A percentile compares a stretch with the other conserved stretches of the same genome.
phyloP scores from a whole-genome alignment of 2,888 invertebrate species.

The Creontiades dilutus region DNA sequence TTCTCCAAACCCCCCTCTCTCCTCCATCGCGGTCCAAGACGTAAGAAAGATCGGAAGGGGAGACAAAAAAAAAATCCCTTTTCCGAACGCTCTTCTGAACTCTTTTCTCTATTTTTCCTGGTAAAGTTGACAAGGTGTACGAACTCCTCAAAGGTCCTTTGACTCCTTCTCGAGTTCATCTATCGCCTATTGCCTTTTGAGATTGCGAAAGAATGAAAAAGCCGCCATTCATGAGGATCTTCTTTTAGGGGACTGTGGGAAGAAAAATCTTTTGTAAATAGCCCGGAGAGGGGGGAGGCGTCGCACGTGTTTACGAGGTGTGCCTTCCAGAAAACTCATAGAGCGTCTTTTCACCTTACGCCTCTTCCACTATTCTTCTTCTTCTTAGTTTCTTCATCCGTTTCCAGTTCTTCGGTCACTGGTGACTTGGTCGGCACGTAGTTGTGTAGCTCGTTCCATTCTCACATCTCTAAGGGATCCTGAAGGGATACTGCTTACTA shows the following conservation, averaged over 20 bases:
- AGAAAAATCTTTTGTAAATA: conserved; percentile 46
- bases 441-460: not conserved
- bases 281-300: not conserved
- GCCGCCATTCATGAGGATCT: not conserved
- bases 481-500: too few relatives aligned
- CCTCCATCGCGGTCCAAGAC: not conserved
- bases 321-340: conserved; percentile 15
- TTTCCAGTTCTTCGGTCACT: not conserved
- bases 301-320: conserved; percentile 32
- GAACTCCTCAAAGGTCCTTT: conserved; percentile 41
- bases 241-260: conserved; percentile 9
- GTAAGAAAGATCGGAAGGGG: not conserved
- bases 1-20: not conserved
- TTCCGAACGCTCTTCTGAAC: conserved; percentile 32
- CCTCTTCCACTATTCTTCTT: not conserved
- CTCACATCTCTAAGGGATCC: not conserved
- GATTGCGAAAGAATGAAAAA: not conserved
- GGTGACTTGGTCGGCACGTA: not conserved
- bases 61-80: not conserved
- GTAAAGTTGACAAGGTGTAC: conserved; percentile 51
- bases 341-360: not conserved
- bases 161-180: conserved; percentile 47
- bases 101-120: conserved; percentile 11
- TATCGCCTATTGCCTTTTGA: conserved; percentile 42
- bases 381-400: not conserved